phyloP scores from a whole-genome alignment of 92 coral and sea anemone species.

The Phenganax stokvisi region DNA sequence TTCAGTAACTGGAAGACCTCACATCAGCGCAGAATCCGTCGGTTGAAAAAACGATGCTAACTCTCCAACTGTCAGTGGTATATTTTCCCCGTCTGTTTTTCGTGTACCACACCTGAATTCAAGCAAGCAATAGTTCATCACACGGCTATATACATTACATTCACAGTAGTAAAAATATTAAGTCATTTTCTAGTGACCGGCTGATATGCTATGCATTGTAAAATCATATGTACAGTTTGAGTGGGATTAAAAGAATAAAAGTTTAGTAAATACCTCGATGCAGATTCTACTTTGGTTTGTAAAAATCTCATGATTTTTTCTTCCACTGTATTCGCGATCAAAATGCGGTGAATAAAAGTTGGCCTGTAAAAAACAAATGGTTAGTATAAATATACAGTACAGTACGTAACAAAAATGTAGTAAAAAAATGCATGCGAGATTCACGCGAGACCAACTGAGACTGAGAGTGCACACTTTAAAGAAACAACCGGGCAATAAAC shows the following conservation, averaged over 20 bases:
- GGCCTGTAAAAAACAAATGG: conserved; percentile 56
- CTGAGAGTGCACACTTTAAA: background rate
- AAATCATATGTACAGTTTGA: too few species aligned
- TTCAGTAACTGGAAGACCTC: background rate
- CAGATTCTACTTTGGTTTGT: conserved; percentile 56
- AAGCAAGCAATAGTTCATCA: too few species aligned
- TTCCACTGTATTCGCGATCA: conserved; percentile 83
- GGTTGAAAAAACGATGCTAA: conserved; percentile 30
- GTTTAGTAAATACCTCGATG: conserved; percentile 52
- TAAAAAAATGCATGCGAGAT: too few species aligned
- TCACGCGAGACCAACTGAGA: too few species aligned
- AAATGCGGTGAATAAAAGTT: conserved; percentile 83
- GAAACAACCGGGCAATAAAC: background rate
- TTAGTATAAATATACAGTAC: background rate
- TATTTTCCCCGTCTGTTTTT: conserved; percentile 25
- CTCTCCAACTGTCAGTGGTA: conserved; percentile 31
- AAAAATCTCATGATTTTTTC: conserved; percentile 76
- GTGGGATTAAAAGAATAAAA: background rate
- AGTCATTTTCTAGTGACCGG: too few species aligned
- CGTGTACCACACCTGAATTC: conserved; percentile 28
- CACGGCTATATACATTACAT: too few species aligned
- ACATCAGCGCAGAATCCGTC: background rate
- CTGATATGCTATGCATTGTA: too few species aligned
- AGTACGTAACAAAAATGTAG: background rate
- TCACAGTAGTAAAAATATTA: too few species aligned